phyloP scores from a whole-genome alignment of 2,113 vertebrate species.

The Cephalopholis sonnerati region DNA sequence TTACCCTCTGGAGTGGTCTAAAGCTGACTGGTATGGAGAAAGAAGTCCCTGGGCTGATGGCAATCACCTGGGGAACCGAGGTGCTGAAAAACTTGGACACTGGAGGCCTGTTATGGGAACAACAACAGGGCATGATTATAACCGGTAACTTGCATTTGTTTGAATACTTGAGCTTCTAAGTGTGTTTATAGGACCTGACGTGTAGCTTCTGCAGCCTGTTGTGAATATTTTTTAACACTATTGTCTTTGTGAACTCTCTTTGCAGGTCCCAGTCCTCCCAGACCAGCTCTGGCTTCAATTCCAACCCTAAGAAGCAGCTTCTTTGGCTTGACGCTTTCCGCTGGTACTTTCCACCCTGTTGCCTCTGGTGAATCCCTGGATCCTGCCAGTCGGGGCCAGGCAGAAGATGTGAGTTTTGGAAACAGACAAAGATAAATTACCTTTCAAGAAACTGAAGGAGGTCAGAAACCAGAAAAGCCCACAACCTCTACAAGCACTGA shows the following conservation, averaged over 20 bases:
- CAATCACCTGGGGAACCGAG: conserved; percentile 83
- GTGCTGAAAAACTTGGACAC: conserved; percentile 88
- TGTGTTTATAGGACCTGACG: conserved; percentile 79
- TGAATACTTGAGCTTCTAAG: neutral
- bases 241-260: conserved; percentile 86
- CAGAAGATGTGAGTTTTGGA: neutral
- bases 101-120: conserved; percentile 85
- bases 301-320: conserved; percentile 87
- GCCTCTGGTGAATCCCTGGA: conserved; percentile 42
- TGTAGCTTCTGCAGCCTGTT: conserved; percentile 89
- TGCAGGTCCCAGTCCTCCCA: conserved; percentile 92
- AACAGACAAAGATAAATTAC: neutral
- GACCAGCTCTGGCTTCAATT: conserved; percentile 84
- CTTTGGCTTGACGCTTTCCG: conserved; percentile 75
- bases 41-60: conserved; percentile 90
- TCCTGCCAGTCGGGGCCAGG: neutral
- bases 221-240: conserved; percentile 90
- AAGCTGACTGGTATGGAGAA: conserved; percentile 89
- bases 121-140: neutral
- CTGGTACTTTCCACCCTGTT: conserved; percentile 13
- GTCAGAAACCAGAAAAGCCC: neutral
- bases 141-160: neutral
- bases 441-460: neutral
- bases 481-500: neutral
- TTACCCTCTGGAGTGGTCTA: conserved; percentile 90